Conservation (phyloP, 2,888 invertebrate species). For the Cheilosia scutellata region DNA sequence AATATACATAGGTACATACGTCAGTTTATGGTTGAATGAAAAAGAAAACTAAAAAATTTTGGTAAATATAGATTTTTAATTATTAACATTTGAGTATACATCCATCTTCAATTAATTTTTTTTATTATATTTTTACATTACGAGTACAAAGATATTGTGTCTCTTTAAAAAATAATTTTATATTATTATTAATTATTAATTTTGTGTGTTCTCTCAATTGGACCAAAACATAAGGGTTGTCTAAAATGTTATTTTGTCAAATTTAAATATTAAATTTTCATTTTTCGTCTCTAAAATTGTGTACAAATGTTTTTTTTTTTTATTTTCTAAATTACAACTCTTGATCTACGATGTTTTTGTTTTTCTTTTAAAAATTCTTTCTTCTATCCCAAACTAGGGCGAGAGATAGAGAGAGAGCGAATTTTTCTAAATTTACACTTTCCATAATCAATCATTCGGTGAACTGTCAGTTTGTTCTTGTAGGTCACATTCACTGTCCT, state of each 20-base stretch:
- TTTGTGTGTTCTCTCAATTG: slow-evolving; percentile 36
- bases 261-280: slow-evolving; percentile 71
- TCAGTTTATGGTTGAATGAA: slow-evolving; percentile 40
- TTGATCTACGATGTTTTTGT: background rate
- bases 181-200: slow-evolving; percentile 6
- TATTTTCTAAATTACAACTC: slow-evolving; percentile 20
- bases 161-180: slow-evolving; percentile 60
- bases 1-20: slow-evolving; percentile 63
- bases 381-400: background rate
- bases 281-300: slow-evolving; percentile 23
- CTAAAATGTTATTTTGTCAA: slow-evolving; percentile 45
- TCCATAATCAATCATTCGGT: slow-evolving; percentile 69
- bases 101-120: slow-evolving; percentile 58
- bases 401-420: background rate
- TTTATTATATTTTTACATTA: slow-evolving; percentile 36
- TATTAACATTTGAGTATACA: slow-evolving; percentile 56
- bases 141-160: slow-evolving; percentile 50
- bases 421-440: slow-evolving; percentile 40
- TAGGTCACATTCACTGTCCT: slow-evolving; percentile 60
- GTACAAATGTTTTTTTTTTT: slow-evolving; percentile 18
- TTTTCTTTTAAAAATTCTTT: slow-evolving; percentile 6
- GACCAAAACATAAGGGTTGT: slow-evolving; percentile 65
- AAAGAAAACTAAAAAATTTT: slow-evolving; percentile 26
- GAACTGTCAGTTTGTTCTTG: slow-evolving; percentile 66
- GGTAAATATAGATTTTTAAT: slow-evolving; percentile 48